Conservation (phyloP, 1,140 invertebrate genomes). For the Hermatobates lingyangjiaoensis region DNA sequence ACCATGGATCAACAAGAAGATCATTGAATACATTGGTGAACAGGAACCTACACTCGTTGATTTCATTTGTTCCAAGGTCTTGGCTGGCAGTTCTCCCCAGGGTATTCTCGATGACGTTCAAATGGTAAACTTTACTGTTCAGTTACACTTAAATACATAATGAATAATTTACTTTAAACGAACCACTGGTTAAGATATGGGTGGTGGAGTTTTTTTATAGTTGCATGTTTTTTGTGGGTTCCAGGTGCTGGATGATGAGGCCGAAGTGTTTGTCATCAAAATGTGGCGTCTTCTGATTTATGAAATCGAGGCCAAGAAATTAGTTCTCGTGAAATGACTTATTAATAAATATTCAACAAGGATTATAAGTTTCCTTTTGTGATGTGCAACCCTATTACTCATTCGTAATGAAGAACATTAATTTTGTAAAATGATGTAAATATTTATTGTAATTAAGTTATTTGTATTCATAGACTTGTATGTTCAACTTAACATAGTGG, state of each 20-base stretch:
- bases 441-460: too few species aligned
- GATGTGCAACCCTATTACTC: too few species aligned
- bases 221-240: conserved; percentile 21
- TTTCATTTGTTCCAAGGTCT: conserved; percentile 96
- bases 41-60: conserved; percentile 95
- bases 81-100: conserved; percentile 77
- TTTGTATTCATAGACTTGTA: too few species aligned
- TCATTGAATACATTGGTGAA: conserved; percentile 97
- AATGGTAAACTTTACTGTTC: conserved; percentile 50
- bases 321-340: conserved; percentile 49
- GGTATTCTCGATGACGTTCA: conserved; percentile 93
- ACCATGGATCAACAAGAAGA: conserved; percentile 99
- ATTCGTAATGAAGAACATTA: too few species aligned
- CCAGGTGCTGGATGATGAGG: conserved; percentile 94
- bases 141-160: neutral
- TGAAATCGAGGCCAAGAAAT: conserved; percentile 95
- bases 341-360: too few species aligned
- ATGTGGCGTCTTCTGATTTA: conserved; percentile 99
- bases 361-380: too few species aligned
- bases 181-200: too few species aligned
- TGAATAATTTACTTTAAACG: neutral
- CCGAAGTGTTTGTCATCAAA: conserved; percentile 98
- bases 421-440: too few species aligned
- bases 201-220: neutral
- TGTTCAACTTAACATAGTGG: too few species aligned